Percentiles rank a stretch among this genome's conserved stretches.
These are phyloP conservation scores for Cyclina sinensis DNA, from an alignment of 1,140 invertebrate species.

Conservation along the genomic window DNA sequence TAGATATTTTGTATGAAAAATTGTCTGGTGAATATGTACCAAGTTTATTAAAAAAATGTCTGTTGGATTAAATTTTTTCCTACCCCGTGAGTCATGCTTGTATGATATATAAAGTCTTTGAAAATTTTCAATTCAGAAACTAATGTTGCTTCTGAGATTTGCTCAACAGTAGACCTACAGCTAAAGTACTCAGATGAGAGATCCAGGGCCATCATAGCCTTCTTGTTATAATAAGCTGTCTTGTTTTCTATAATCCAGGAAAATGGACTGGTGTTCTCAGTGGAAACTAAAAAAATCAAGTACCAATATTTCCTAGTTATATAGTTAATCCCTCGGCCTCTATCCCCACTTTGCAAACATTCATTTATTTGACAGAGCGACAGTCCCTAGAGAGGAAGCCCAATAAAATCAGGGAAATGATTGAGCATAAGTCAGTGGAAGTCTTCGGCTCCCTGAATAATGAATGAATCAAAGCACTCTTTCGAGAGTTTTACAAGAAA, in stretches of 20 bases:
- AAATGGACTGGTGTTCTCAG: background rate
- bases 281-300: background rate
- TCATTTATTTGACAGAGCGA: constrained; percentile 17
- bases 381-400: constrained; percentile 22
- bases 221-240: no score
- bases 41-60: no score
- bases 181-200: no score
- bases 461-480: constrained; percentile 21
- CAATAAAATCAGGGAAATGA: constrained; percentile 54
- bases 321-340: constrained; percentile 4
- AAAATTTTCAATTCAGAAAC: no score
- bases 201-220: no score
- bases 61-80: no score
- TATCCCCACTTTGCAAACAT: constrained; percentile 3
- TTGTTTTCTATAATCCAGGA: background rate
- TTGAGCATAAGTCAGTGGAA: constrained; percentile 38
- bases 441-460: constrained; percentile 34
- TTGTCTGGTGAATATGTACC: no score
- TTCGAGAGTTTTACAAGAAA: constrained; percentile 44
- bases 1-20: no score
- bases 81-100: no score
- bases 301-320: background rate
- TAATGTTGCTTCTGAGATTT: no score
- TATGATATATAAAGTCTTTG: no score
- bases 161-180: no score